Evolutionary conservation across 2,888 invertebrate genomes (phyloP).

Genomic region (Uropetala carovei): DNA sequence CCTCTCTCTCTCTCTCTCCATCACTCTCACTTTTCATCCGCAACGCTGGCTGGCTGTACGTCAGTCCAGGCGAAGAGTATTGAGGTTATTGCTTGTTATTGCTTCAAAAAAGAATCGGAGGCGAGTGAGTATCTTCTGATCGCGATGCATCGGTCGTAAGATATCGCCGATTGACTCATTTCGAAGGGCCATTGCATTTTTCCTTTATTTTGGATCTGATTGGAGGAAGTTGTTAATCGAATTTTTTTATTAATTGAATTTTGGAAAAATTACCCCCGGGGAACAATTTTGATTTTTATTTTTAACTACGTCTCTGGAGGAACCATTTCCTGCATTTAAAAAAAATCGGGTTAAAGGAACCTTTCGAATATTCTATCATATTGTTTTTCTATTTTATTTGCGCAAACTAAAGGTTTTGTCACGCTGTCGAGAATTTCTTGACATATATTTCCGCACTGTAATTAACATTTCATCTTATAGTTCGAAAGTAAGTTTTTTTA

Average conservation of each 20-base stretch:
- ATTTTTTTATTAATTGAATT: neutral
- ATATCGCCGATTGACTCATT: neutral
- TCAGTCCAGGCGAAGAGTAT: neutral
- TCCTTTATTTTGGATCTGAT: neutral
- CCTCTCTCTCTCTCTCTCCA: neutral
- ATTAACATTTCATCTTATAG: too few relatives aligned
- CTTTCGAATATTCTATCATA: neutral
- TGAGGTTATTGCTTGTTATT: neutral
- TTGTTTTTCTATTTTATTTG: too few relatives aligned
- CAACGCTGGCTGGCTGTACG: neutral
- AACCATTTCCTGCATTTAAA: neutral
- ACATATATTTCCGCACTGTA: too few relatives aligned
- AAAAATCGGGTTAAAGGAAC: neutral
- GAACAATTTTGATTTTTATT: neutral
- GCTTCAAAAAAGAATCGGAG: neutral
- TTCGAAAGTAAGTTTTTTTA: too few relatives aligned
- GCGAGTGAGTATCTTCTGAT: neutral
- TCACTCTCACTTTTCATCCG: neutral
- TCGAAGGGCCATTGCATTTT: neutral
- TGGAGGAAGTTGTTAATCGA: neutral
- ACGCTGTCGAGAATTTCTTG: too few relatives aligned
- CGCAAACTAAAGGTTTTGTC: too few relatives aligned
- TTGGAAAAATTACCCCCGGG: neutral
- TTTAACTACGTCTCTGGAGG: neutral
- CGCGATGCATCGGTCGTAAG: neutral